phyloP scores from a whole-genome alignment of 1,140 invertebrate genomes.

The Protaetia brevitarsis region DNA sequence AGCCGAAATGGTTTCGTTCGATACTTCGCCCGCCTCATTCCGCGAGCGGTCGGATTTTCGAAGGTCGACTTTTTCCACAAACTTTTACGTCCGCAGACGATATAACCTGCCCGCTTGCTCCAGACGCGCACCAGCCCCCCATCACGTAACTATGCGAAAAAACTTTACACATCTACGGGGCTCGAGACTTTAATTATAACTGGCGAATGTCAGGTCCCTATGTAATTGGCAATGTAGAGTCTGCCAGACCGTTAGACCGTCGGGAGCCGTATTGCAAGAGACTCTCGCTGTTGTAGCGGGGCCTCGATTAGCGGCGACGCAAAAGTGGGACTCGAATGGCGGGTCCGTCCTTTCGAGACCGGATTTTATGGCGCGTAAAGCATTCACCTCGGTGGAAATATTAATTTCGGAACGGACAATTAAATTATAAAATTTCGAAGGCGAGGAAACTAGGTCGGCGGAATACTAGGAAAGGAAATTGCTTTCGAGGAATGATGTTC shows the following conservation, averaged over 20 bases:
- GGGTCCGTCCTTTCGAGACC: neutral
- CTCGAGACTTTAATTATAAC: neutral
- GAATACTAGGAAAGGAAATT: neutral
- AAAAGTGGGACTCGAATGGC: too few species aligned
- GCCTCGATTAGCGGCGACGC: too few species aligned
- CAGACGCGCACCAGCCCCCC: neutral
- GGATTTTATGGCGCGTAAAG: neutral
- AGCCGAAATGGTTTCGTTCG: conserved; percentile 1
- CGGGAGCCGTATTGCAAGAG: too few species aligned
- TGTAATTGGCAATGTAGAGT: too few species aligned
- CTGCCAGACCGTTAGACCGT: too few species aligned
- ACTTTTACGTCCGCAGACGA: neutral
- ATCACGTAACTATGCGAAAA: neutral
- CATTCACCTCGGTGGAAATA: neutral
- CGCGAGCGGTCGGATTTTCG: neutral
- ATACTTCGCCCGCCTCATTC: neutral
- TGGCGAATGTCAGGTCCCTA: neutral
- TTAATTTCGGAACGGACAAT: neutral
- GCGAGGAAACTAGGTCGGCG: neutral
- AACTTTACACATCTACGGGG: neutral
- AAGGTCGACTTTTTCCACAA: neutral
- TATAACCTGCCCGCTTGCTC: too few species aligned
- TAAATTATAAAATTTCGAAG: neutral
- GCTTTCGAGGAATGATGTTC: too few species aligned
- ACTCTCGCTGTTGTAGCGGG: too few species aligned